Evolutionary conservation across 92 coral and sea anemone genomes (phyloP).

Genomic region (Epizoanthus rinbou): DNA sequence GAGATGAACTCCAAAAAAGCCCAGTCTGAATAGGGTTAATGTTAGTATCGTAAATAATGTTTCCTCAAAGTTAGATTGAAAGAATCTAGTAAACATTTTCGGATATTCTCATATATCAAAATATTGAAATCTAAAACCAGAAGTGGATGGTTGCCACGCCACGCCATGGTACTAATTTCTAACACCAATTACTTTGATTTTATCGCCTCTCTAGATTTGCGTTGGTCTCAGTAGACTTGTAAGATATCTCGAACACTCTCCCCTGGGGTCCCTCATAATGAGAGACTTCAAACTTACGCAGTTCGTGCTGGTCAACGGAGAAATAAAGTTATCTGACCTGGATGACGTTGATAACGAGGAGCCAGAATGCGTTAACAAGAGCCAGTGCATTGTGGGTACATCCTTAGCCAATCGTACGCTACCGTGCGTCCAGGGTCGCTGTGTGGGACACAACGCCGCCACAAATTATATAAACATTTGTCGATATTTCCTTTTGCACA

Average conservation of each 20-base stretch:
- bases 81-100: no score
- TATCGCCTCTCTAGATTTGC: conserved; percentile 63
- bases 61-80: no score
- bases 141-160: no score
- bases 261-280: conserved; percentile 85
- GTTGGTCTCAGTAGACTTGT: conserved; percentile 85
- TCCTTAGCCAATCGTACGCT: conserved; percentile 61
- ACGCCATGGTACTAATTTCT: no score
- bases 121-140: no score
- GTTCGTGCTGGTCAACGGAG: conserved; percentile 86
- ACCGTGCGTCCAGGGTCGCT: conserved; percentile 69
- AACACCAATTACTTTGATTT: neutral
- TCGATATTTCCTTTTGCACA: conserved; percentile 65
- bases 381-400: conserved; percentile 77
- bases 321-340: conserved; percentile 82
- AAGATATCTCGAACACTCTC: conserved; percentile 73
- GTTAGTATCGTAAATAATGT: no score
- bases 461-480: conserved; percentile 61
- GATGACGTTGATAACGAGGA: conserved; percentile 96
- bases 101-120: no score
- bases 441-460: conserved; percentile 70
- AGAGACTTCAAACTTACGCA: conserved; percentile 90
- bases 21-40: no score
- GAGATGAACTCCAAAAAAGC: no score
- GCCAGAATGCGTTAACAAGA: conserved; percentile 59